These are phyloP conservation scores for Crotalus viridis DNA, from an alignment of 2,113 vertebrate species.

Conservation along the genomic window DNA sequence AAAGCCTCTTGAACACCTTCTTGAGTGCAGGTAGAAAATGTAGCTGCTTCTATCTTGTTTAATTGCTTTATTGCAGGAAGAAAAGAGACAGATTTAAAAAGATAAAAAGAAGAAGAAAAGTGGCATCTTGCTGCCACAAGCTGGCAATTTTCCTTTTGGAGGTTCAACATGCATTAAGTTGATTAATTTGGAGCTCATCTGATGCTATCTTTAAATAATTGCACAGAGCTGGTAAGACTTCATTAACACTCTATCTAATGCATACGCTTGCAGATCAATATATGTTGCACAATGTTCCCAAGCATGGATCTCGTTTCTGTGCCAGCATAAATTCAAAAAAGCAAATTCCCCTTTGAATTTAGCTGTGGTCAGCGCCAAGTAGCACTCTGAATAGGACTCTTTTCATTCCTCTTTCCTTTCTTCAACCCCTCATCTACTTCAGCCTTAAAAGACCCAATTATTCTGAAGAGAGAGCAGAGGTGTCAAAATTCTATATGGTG, in stretches of 20 bases:
- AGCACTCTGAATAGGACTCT: neutral
- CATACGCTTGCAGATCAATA: conserved; percentile 16
- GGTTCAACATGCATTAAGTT: neutral
- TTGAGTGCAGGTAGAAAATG: neutral
- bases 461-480: neutral
- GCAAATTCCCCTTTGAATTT: neutral
- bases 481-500: neutral
- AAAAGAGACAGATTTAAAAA: neutral
- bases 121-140: neutral
- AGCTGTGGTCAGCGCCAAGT: conserved; percentile 8
- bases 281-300: neutral
- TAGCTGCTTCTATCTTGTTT: neutral
- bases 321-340: conserved; percentile 19
- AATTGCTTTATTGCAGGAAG: neutral
- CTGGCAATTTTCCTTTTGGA: neutral
- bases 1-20: neutral
- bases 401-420: neutral
- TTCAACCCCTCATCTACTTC: neutral
- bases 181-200: conserved; percentile 17
- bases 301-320: conserved; percentile 14
- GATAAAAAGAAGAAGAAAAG: neutral
- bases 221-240: conserved; percentile 13
- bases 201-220: conserved; percentile 14
- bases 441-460: conserved; percentile 7
- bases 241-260: conserved; percentile 28